A percentile compares a stretch with the other conserved stretches of the same genome.
Evolutionary conservation across 2,113 vertebrate species (phyloP).

Genomic region (Sphaerodactylus townsendi): DNA sequence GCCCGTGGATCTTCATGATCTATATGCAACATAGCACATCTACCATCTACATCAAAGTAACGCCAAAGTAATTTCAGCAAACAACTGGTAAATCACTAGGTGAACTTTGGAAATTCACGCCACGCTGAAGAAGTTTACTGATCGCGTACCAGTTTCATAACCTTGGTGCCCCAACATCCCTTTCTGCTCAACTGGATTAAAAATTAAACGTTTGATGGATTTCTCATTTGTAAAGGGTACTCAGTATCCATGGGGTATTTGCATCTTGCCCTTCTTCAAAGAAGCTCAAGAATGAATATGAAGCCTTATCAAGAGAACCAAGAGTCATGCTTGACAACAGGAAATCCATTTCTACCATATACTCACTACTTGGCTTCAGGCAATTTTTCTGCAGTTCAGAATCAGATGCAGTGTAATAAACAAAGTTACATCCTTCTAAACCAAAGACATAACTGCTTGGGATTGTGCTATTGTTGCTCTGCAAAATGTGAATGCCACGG

Average conservation of each 20-base stretch:
- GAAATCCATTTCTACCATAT: neutral
- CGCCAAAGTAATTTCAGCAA: neutral
- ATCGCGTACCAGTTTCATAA: neutral
- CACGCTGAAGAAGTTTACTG: too few relatives aligned
- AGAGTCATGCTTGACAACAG: neutral
- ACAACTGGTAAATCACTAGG: neutral
- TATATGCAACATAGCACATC: neutral
- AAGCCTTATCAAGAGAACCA: neutral
- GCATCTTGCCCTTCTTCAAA: neutral
- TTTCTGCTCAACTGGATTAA: neutral
- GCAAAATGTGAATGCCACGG: neutral
- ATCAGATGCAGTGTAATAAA: neutral
- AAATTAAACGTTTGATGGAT: neutral
- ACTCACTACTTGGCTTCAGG: neutral
- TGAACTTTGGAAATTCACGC: neutral
- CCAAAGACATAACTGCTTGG: too few relatives aligned
- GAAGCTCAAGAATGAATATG: neutral
- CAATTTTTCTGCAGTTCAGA: neutral
- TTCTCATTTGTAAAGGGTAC: neutral
- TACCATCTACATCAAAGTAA: neutral
- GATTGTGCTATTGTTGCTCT: neutral
- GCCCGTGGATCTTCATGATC: neutral
- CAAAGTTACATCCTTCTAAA: too few relatives aligned
- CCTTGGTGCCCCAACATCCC: neutral
- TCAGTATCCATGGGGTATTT: neutral